These are phyloP conservation scores for Virgularia gustaviana DNA, from an alignment of 92 coral and sea anemone species.

Conservation along the genomic window DNA sequence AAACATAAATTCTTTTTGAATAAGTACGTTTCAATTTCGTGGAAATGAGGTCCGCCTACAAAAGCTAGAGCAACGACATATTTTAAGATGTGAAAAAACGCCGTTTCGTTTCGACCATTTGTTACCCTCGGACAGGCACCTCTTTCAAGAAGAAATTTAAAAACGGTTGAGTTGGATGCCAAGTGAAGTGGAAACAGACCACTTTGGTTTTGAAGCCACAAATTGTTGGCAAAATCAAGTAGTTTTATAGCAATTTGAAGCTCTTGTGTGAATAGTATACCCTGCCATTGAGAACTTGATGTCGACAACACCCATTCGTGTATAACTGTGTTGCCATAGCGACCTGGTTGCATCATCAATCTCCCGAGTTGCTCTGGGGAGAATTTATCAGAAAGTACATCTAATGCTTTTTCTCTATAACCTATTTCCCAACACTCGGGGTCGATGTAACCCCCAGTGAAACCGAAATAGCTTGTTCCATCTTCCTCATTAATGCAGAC, in stretches of 20 bases:
- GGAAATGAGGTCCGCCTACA: background rate
- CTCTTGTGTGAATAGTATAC: background rate
- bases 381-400: background rate
- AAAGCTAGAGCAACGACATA: background rate
- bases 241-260: conserved; percentile 22
- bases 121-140: conserved; percentile 29
- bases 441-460: background rate
- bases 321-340: conserved; percentile 42
- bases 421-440: background rate
- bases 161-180: conserved; percentile 17
- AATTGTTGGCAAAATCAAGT: conserved; percentile 14
- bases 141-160: conserved; percentile 17
- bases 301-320: conserved; percentile 52
- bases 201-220: conserved; percentile 31
- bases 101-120: conserved; percentile 44
- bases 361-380: background rate
- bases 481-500: background rate
- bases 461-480: background rate
- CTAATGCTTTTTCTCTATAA: conserved; percentile 1
- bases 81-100: conserved; percentile 42
- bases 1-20: background rate
- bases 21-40: background rate
- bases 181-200: conserved; percentile 54
- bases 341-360: conserved; percentile 19
- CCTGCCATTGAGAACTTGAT: background rate